Base-by-base conservation (phyloP, 2,113 vertebrate genomes). In the Oryzias javanicus region DNA sequence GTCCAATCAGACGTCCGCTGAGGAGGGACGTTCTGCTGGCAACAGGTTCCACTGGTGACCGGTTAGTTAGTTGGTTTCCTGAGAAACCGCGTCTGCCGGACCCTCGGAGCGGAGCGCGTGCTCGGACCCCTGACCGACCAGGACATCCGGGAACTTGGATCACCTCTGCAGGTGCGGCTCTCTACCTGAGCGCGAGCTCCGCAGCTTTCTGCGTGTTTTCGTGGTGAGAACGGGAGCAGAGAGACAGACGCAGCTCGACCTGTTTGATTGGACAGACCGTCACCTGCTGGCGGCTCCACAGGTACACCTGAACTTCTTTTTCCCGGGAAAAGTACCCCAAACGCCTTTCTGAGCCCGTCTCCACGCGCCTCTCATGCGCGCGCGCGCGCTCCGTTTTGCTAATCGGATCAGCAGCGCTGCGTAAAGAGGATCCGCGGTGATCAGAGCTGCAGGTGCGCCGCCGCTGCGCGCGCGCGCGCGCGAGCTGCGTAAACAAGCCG, bases 11-110 rank as follows among this genome's bases (percentile, higher is more conserved):
- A 14, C 46, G 12, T 42, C 1, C 19, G 25, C 52, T 45, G 74
- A 77, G 88, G 86, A 83, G 84, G 87, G 82, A 47, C 60, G 45
- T 58, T 1, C 77, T n/a, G 69, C 70, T 81, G 71, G 88, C 90
- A 91, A 92, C 90, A 92, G 91, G 90, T 92, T 88, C 86, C 80
- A 24, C 55, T 51, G 77, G 65, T 49, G 41, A 75, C 60, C 14
- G 18, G 42, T 49, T 73, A 55, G 59, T 60, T 61, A 47, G 18
- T 40, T 74, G 62, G 66, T n/a, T 19, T 7, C 35, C 55, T 54
- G 35, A 61, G 60, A 79, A 46, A 24, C 72, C 54, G 62, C 64
- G 63, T 66, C 52, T 63, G 55, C 60, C 63, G 66, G 84, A 74
- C 51, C 62, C 48, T 4, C 20, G 54, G 18, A 59, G 45, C 27